These are phyloP conservation scores for Cyclura pinguis DNA, from an alignment of 2,797 vertebrate genomes.

Conservation along the genomic window DNA sequence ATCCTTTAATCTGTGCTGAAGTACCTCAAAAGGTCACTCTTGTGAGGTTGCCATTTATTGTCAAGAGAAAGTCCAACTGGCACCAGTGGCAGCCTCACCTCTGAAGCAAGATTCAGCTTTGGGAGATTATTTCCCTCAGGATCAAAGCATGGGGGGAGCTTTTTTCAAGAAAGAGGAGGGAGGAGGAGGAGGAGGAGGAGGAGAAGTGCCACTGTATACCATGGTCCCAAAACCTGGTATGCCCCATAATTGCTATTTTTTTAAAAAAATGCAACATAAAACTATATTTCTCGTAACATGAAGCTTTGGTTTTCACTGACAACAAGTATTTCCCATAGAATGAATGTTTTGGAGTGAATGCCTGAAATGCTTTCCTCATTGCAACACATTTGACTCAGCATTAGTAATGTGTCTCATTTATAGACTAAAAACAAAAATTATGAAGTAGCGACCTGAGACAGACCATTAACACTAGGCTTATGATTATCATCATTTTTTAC, in stretches of 20 bases:
- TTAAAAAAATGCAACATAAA: background rate
- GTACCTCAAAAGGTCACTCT: background rate
- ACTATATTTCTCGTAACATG: background rate
- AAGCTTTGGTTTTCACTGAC: background rate
- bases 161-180: background rate
- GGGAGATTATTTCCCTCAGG: background rate
- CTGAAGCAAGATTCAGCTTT: background rate
- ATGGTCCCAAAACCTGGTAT: too few species aligned
- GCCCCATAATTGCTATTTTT: background rate
- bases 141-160: background rate
- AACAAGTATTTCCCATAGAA: background rate
- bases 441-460: conserved; percentile 67
- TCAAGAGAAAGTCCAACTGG: background rate
- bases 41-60: background rate
- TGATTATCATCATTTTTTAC: conserved; percentile 56
- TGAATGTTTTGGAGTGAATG: background rate
- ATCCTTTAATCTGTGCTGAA: background rate
- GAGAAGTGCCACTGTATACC: too few species aligned
- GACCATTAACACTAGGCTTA: conserved; percentile 66
- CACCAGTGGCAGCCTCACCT: background rate
- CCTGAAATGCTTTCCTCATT: background rate
- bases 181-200: too few species aligned
- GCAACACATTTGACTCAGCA: conserved; percentile 40
- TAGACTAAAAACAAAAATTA: conserved; percentile 45
- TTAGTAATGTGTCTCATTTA: conserved; percentile 46